Evolutionary conservation across 2,888 invertebrate genomes (phyloP).

Genomic region (Sepiola atlantica): DNA sequence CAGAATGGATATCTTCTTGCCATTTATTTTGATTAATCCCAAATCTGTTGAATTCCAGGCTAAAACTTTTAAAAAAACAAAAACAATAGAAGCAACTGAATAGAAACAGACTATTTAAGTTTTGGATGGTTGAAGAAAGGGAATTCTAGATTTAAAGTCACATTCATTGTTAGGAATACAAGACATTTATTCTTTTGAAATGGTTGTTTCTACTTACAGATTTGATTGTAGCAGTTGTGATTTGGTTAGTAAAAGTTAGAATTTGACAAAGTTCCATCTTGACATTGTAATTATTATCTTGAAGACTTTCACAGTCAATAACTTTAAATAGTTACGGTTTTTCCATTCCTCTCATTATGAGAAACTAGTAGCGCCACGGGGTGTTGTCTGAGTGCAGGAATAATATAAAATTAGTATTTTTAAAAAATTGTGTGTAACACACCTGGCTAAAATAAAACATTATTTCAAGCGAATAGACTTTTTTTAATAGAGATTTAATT

Average conservation of each 20-base stretch:
- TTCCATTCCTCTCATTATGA: background rate
- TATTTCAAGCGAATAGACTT: too few relatives aligned
- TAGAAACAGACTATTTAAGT: background rate
- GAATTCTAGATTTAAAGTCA: background rate
- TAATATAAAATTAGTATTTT: too few relatives aligned
- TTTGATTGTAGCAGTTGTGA: background rate
- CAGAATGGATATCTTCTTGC: background rate
- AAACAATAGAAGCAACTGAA: background rate
- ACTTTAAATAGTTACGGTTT: background rate
- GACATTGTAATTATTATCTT: background rate
- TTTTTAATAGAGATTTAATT: too few relatives aligned
- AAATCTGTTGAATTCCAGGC: background rate
- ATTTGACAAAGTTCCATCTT: background rate
- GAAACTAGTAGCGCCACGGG: background rate
- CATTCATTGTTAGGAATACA: background rate
- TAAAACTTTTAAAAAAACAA: background rate
- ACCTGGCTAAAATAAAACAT: too few relatives aligned
- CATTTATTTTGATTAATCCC: background rate
- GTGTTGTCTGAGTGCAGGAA: too few relatives aligned
- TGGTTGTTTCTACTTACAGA: background rate
- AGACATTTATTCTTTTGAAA: too few relatives aligned
- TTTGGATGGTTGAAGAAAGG: background rate
- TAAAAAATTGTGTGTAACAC: too few relatives aligned
- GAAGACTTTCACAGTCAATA: background rate
- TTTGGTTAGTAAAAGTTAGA: background rate